phyloP scores from a whole-genome alignment of 30 jellyfish, hydroid and myxozoan species.

The Pseudorhiza aurosa region DNA sequence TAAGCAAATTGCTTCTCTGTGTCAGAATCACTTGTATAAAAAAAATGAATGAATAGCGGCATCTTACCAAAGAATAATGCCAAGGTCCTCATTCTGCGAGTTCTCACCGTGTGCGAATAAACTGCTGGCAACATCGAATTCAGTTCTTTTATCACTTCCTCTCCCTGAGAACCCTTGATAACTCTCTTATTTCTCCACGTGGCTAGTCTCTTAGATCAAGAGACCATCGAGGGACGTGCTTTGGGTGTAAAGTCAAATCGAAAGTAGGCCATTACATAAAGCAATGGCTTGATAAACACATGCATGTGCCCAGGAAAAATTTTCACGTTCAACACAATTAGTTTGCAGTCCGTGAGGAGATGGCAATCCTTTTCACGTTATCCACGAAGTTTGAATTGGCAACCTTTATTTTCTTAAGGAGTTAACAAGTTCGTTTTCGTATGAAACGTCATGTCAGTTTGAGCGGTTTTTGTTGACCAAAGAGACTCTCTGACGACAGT shows the following conservation, averaged over 20 bases:
- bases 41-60: no score
- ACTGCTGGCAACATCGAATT: neutral
- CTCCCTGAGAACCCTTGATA: neutral
- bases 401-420: no score
- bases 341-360: no score
- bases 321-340: no score
- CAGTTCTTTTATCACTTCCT: neutral
- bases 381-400: no score
- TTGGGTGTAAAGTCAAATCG: neutral
- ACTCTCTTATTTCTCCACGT: neutral
- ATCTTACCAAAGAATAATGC: slow-evolving; percentile 3
- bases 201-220: neutral
- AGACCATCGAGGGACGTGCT: neutral
- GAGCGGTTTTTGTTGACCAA: no score
- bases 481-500: no score
- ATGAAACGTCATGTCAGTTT: no score
- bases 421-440: no score
- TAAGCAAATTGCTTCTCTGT: no score
- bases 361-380: no score
- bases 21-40: no score
- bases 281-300: neutral
- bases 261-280: neutral
- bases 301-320: neutral
- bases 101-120: neutral
- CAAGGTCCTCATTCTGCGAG: neutral